Evolutionary conservation across 2,113 vertebrate species (phyloP).

Genomic region (Meriones unguiculatus): DNA sequence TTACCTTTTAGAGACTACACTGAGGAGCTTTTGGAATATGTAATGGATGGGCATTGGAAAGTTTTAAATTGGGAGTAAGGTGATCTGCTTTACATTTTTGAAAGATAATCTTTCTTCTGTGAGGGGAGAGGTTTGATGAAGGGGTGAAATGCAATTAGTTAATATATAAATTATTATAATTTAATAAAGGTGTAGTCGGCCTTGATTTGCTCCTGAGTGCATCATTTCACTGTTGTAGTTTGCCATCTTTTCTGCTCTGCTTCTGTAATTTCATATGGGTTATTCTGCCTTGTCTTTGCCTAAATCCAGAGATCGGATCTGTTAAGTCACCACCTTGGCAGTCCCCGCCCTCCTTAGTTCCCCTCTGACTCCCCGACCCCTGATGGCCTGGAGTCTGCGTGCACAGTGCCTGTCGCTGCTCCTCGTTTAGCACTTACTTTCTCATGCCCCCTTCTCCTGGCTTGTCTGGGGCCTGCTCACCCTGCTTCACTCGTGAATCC

Average conservation of each 20-base stretch:
- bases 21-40: slow-evolving; percentile 6
- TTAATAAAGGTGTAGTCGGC: not conserved
- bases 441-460: not conserved
- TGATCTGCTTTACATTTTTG: slow-evolving; percentile 26
- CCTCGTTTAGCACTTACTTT: not conserved
- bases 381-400: not conserved
- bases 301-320: not conserved
- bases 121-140: not conserved
- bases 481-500: not conserved
- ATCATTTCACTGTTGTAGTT: not conserved
- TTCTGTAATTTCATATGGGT: not conserved
- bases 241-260: not conserved
- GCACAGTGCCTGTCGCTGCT: not conserved
- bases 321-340: not conserved
- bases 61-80: not conserved
- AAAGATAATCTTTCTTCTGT: not conserved
- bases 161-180: not conserved
- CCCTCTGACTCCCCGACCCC: not conserved
- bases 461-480: not conserved
- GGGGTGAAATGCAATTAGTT: not conserved
- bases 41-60: not conserved
- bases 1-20: not conserved
- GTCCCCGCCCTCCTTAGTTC: not conserved
- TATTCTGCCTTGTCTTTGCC: not conserved
- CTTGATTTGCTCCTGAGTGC: not conserved